A percentile compares a stretch with the other conserved stretches of the same genome.
phyloP scores from a whole-genome alignment of 2,888 invertebrate genomes.

The Clivina fossor region DNA sequence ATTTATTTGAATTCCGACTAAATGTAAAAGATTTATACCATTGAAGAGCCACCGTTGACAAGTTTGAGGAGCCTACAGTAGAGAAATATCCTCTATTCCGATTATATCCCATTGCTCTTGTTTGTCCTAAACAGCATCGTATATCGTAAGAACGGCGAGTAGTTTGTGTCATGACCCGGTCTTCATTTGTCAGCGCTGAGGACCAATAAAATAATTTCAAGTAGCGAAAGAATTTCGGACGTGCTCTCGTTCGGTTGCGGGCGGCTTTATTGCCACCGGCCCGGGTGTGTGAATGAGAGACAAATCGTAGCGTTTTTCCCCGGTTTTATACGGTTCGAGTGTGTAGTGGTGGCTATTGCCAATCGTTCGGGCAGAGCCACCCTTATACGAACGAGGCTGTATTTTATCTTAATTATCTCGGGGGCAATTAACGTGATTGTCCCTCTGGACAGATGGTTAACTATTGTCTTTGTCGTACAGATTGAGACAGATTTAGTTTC shows the following conservation, averaged over 20 bases:
- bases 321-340: too few species aligned
- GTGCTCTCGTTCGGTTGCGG: not conserved
- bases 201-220: conserved; percentile 53
- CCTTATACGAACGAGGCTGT: conserved; percentile 6
- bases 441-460: too few species aligned
- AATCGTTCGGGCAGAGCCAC: conserved; percentile 14
- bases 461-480: too few species aligned
- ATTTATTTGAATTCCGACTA: too few species aligned
- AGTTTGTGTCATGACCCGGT: conserved; percentile 56
- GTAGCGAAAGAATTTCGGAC: conserved; percentile 18
- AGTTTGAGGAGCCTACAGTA: too few species aligned
- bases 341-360: conserved; percentile 28
- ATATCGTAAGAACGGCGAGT: conserved; percentile 36
- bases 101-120: too few species aligned
- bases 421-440: conserved; percentile 1
- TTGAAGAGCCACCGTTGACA: too few species aligned
- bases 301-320: too few species aligned
- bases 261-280: not conserved
- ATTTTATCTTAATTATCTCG: conserved; percentile 29
- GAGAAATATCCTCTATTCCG: too few species aligned
- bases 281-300: not conserved
- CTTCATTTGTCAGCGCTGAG: conserved; percentile 54
- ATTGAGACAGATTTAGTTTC: too few species aligned
- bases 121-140: conserved; percentile 31
- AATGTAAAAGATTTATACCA: too few species aligned